Evolutionary conservation across 2,113 vertebrate species (phyloP), one percentile per base, ranked within the genome.

Genomic region (Fukomys damarensis): DNA sequence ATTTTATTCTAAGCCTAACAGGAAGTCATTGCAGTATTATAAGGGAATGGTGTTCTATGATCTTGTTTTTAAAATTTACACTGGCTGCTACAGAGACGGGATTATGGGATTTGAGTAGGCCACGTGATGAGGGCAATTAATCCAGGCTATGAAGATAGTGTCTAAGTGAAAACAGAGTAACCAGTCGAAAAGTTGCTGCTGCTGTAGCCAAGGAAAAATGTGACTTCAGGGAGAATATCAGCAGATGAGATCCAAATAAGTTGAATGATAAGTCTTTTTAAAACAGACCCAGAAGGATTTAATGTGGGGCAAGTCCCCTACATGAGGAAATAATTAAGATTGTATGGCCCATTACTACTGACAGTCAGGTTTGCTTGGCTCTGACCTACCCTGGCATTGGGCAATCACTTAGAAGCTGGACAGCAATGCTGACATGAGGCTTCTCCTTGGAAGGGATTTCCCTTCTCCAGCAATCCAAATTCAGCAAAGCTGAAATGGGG

Each of bases 181-280:
- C 1, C 59, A 94, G 10, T 0, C 81, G 6, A 63, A 77, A 95
- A 68, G 24, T 32, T 92, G 58, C 5, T 19, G 58, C 5, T 19
- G 2, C 3, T 59, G 4, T 59, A 56, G 11, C 61, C 24, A 88
- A 92, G 2, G 24, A 9, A 89, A 89, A 35, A 70, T 14, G 6
- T 68, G 54, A 46, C 59, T 63, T 32, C 41, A 20, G 52, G 3
- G 35, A 66, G 1, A 11, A 16, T 70, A 12, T 24, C 65, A 49
- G 16, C 49, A 77, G 5, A 77, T 7, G 11, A 95, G 49, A 63
- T 74, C 19, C 32, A 86, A 83, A 66, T 63, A 46, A n/a, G 59
- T 35, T 43, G 26, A 92, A 96, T 68, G 17, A 80, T 82, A 86
- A 49, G 11, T 58, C 76, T 61, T 96, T 84, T 86, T 26, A 46